Conservation (phyloP, 1,140 invertebrate genomes). For the Aricia agestis region DNA sequence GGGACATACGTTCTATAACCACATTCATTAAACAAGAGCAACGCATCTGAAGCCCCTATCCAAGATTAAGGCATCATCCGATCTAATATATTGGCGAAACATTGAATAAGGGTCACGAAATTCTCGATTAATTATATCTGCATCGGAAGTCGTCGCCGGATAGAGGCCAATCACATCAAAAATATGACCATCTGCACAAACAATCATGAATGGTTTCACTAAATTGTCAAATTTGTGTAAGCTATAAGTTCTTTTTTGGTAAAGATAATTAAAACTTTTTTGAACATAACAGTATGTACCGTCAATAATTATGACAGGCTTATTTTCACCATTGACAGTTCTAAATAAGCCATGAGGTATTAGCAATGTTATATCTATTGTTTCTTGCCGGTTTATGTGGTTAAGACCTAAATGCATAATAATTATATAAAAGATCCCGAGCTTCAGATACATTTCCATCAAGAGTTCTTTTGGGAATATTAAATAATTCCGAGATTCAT, state of each 20-base stretch:
- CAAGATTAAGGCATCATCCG: too few relatives aligned
- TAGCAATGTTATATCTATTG: constrained; percentile 20
- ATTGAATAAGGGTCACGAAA: constrained; percentile 9
- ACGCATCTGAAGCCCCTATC: constrained; percentile 25
- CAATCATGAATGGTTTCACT: too few relatives aligned
- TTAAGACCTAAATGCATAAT: constrained; percentile 18
- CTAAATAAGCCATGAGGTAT: constrained; percentile 19
- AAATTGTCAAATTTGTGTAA: constrained; percentile 28
- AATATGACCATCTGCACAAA: too few relatives aligned
- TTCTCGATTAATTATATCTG: constrained; percentile 23
- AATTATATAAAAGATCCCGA: neutral
- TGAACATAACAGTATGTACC: constrained; percentile 30
- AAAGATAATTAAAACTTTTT: constrained; percentile 29
- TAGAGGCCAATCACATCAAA: constrained; percentile 26
- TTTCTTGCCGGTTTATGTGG: constrained; percentile 21
- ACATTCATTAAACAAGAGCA: constrained; percentile 19
- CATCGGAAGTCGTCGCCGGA: constrained; percentile 25
- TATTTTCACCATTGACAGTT: too few relatives aligned
- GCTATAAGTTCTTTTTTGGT: constrained; percentile 20
- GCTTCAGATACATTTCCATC: neutral
- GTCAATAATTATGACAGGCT: constrained; percentile 10
- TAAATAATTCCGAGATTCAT: constrained; percentile 2
- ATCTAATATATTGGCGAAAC: constrained; percentile 22
- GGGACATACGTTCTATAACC: constrained; percentile 19
- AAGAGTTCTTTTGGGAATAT: constrained; percentile 11